Evolutionary conservation across 1,140 invertebrate species (phyloP).

Genomic region (Drosophila virilis): DNA sequence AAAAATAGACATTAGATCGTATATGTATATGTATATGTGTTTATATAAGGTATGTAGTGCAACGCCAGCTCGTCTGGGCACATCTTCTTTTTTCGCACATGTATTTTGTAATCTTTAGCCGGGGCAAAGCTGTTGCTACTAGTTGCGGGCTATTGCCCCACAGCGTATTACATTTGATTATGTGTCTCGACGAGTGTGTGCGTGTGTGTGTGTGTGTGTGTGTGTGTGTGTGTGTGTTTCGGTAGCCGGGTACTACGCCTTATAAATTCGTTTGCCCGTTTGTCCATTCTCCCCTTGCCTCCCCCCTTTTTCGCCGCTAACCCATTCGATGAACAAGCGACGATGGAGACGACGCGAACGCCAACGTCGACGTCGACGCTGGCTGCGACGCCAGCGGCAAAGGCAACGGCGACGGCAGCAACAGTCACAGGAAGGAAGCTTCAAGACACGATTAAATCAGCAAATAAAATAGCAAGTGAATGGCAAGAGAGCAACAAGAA

Average conservation of each 20-base stretch:
- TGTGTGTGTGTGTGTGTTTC: conserved; percentile 16
- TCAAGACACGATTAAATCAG: conserved; percentile 80
- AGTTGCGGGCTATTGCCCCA: conserved; percentile 70
- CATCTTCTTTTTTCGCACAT: conserved; percentile 40
- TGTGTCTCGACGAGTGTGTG: conserved; percentile 50
- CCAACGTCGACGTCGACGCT: background rate
- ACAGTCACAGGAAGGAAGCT: conserved; percentile 77
- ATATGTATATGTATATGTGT: background rate
- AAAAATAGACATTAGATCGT: conserved; percentile 30
- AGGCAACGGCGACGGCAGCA: conserved; percentile 35
- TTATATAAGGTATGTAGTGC: conserved; percentile 26
- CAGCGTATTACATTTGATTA: conserved; percentile 79
- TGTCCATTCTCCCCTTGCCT: conserved; percentile 16
- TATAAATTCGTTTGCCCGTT: conserved; percentile 50
- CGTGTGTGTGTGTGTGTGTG: conserved; percentile 18
- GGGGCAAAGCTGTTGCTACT: conserved; percentile 63
- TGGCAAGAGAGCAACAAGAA: conserved; percentile 53
- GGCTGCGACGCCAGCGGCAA: background rate
- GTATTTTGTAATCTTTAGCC: conserved; percentile 58
- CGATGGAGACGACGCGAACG: background rate
- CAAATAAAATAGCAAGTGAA: conserved; percentile 77
- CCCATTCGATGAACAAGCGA: conserved; percentile 3
- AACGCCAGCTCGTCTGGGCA: conserved; percentile 35
- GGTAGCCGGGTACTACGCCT: conserved; percentile 59
- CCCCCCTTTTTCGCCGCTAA: conserved; percentile 22